Percentiles rank a stretch among this genome's conserved stretches.
Conservation (phyloP, 2,113 vertebrate genomes). For the Lipotes vexillifer region DNA sequence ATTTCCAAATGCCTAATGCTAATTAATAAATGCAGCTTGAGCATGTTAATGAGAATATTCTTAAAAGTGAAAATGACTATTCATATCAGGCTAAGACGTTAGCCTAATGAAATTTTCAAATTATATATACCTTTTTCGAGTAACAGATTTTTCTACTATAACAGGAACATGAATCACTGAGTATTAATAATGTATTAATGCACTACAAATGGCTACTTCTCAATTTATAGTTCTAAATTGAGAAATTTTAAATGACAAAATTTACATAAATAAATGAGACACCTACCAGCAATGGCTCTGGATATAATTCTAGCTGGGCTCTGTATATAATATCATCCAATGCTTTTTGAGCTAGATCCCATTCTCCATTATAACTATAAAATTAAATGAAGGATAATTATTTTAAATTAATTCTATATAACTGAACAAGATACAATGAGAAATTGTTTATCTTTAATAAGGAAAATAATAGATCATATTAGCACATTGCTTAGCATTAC, state of each 20-base stretch:
- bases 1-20: conserved; percentile 22
- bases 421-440: background rate
- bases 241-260: conserved; percentile 28
- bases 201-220: background rate
- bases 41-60: background rate
- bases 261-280: background rate
- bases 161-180: conserved; percentile 10
- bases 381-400: conserved; percentile 49
- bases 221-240: conserved; percentile 22
- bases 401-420: conserved; percentile 46
- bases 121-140: background rate
- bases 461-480: conserved; percentile 10
- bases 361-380: conserved; percentile 95
- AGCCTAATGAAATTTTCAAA: conserved; percentile 3
- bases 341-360: conserved; percentile 93
- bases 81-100: background rate
- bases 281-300: conserved; percentile 96
- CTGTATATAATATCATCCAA: conserved; percentile 96
- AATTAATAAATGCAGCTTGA: conserved; percentile 4
- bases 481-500: conserved; percentile 34
- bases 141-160: background rate
- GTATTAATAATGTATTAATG: conserved; percentile 9
- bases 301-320: conserved; percentile 95
- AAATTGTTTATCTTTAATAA: background rate
- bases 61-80: background rate